Conservation (phyloP, 2,113 vertebrate species). For the Acrocephalus arundinaceus region DNA sequence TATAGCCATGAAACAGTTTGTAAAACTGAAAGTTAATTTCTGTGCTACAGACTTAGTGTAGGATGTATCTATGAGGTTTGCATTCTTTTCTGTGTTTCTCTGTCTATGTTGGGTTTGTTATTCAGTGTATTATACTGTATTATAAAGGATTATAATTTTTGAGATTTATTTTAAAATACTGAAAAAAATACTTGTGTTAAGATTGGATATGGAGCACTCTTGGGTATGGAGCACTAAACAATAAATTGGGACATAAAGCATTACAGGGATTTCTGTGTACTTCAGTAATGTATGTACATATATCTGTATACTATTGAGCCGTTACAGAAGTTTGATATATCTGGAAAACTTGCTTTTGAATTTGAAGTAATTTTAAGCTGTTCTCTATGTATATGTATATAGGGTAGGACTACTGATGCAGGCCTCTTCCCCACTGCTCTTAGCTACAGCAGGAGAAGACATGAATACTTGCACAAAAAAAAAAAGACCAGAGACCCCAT, state of each 20-base stretch:
- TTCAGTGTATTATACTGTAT: not conserved
- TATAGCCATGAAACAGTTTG: not conserved
- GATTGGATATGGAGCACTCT: not conserved
- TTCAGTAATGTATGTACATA: fast-evolving
- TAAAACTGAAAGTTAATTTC: not conserved
- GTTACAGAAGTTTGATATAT: not conserved
- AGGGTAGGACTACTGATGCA: not conserved
- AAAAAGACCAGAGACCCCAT: not conserved
- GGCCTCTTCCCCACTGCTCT: not conserved
- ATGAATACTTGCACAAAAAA: not conserved
- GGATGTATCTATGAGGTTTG: not conserved
- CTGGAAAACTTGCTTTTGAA: not conserved
- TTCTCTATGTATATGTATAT: not conserved
- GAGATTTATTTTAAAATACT: not conserved
- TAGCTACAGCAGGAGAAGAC: not conserved
- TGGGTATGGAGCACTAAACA: not conserved
- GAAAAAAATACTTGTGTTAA: not conserved
- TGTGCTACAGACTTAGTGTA: not conserved
- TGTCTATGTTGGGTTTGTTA: not conserved
- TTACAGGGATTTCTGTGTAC: not conserved
- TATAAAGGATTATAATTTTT: not conserved
- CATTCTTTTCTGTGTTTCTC: not conserved
- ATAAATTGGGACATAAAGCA: not conserved
- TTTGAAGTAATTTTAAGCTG: not conserved
- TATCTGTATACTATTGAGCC: not conserved